Evolutionary conservation across 2,113 vertebrate species (phyloP), one percentile per base, ranked within the genome.

Genomic region (Petaurus breviceps): DNA sequence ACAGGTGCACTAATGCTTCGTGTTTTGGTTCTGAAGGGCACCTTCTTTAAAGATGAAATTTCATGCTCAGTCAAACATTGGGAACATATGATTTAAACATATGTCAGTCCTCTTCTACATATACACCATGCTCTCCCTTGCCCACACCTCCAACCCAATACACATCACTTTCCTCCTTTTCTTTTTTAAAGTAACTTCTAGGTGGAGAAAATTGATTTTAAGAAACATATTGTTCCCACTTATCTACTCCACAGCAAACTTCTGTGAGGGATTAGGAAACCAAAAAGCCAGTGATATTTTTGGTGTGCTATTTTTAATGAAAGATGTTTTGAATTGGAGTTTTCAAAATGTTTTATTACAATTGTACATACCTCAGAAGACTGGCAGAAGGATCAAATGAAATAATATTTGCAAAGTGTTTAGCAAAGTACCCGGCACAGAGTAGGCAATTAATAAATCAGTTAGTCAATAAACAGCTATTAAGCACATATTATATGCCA

Each of bases 81-180:
- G 97, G 95, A 98, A 97, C 97, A 97, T 97, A 96, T 95, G 98
- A 98, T 97, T 96, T 94, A 97, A 98, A 97, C 97, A 97, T 98
- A 98, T 97, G 97, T 93, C 97, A 90, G 90, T 94, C 96, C 94
- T 95, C 52, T 94, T 95, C 94, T 94, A 94, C 96, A 89, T 94
- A 95, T 95, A 93, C 95, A 91, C 92, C 19, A 95, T 95, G 89
- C 89, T 90, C 51, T 24, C 89, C 16, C 61, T 92, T 95, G 77
- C 57, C 90, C 47, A 46, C 52, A n/a, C 43, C 61, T 89, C 95
- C 68, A 94, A 51, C 3, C 52, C 84, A 53, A 19, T 11, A 52
- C 37, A 43, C 43, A 43, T 84, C 6, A 7, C 19, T 84, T 84
- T 43, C 1, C n/a, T 84, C 23, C n/a, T n/a, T 43, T 84, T 84